Base-by-base conservation (phyloP, 1,140 invertebrate species). In the Bactericera cockerelli region DNA sequence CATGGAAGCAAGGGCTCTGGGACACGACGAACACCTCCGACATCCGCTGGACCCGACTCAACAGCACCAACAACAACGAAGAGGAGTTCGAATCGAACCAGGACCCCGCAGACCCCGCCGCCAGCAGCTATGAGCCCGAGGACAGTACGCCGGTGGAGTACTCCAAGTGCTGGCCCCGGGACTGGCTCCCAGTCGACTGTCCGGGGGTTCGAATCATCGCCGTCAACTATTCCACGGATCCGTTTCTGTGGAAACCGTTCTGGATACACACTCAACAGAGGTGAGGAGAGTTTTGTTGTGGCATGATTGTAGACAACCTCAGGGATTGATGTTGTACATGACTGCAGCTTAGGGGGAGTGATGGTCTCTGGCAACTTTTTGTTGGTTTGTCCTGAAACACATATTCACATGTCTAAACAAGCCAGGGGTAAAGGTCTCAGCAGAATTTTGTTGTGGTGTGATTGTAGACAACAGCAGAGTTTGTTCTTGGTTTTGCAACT, bases 171-270 rank as follows among this genome's bases (percentile, higher is more conserved):
- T 85, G 82, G 82, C 82, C 82, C 0, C 71, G 74, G 21, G 82
- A 84, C 65, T 84, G 82, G 82, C 66, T 84, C 13, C 79, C 77
- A 0, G 64, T 76, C 25, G 82, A 84, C 64, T 81, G 77, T 70
- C 82, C 82, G 0, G 76, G 76, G 0, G 79, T 77, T 0, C 73
- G 82, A 42, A 77, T 84, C 0, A 80, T 84, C 21, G 78, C 80
- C n/a, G 66, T 85, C 0, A 84, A 81, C 67, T 85, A 84, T 63
- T 81, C 81, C 0, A 84, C 82, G 1, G 81, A 83, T 63, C 78
- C 76, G 1, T 77, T 81, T 66, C 67, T 84, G 6, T 84, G 82
- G 82, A 71, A 81, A 56, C 81, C 82, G 0, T 65, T 84, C 21
- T 84, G 82, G 81, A 72, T 81, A 21, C 76, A 76, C 59, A 78